Percentiles rank a stretch among this genome's conserved stretches.
Conservation (phyloP, 2,888 invertebrate genomes). For the Platycheirus rosarum region DNA sequence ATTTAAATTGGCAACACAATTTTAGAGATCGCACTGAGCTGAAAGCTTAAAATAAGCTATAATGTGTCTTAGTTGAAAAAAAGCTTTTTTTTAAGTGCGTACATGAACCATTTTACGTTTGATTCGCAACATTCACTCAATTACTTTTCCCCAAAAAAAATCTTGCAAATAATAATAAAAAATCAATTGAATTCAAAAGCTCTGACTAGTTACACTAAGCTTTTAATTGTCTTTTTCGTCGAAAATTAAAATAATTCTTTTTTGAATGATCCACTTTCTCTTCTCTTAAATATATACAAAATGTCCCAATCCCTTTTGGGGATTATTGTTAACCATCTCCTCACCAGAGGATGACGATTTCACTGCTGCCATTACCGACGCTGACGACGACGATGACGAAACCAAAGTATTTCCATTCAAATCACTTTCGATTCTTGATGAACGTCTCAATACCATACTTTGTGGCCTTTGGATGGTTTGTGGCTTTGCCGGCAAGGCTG, state of each 20-base stretch:
- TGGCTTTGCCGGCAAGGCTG: constrained; percentile 69
- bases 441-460: constrained; percentile 75
- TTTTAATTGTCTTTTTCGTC: background rate
- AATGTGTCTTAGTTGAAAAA: too few species aligned
- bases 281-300: constrained; percentile 81
- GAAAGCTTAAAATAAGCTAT: too few species aligned
- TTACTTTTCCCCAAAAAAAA: too few species aligned
- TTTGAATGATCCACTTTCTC: background rate
- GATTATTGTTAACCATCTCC: constrained; percentile 82
- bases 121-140: too few species aligned
- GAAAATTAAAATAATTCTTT: background rate
- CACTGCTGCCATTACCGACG: background rate
- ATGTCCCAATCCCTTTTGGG: constrained; percentile 81
- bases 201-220: constrained; percentile 21
- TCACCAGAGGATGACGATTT: constrained; percentile 54
- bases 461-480: constrained; percentile 74
- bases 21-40: too few species aligned
- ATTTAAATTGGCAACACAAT: too few species aligned
- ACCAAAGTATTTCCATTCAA: constrained; percentile 55
- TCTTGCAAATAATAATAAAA: background rate
- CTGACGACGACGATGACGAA: background rate
- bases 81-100: too few species aligned
- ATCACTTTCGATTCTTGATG: constrained; percentile 64
- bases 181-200: constrained; percentile 4
- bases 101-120: too few species aligned